Percentiles rank a stretch among this genome's conserved stretches.
Evolutionary conservation across 2,888 invertebrate species (phyloP).

Genomic region (Morpho achilles): DNA sequence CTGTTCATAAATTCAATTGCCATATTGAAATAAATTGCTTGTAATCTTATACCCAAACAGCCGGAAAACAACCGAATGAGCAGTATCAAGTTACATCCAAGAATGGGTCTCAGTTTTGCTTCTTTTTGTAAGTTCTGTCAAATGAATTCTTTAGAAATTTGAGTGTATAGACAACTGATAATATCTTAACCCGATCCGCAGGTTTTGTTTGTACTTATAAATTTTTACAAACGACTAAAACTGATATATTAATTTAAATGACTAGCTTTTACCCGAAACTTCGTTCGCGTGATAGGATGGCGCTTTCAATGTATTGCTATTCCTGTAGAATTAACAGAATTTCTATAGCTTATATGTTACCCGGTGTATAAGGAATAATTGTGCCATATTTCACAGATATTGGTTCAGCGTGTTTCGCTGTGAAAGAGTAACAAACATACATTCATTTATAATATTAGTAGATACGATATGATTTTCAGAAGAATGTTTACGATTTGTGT

Average conservation of each 20-base stretch:
- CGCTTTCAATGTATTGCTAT: too few species aligned
- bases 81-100: constrained; percentile 69
- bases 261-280: constrained; percentile 21
- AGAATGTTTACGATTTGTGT: constrained; percentile 40
- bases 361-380: too few species aligned
- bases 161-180: constrained; percentile 41
- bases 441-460: too few species aligned
- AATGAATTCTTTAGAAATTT: constrained; percentile 45
- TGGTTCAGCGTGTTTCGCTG: too few species aligned
- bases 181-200: constrained; percentile 27
- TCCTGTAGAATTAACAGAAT: too few species aligned
- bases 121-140: constrained; percentile 51
- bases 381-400: too few species aligned
- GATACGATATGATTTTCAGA: constrained; percentile 39
- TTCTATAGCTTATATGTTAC: too few species aligned
- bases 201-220: constrained; percentile 29
- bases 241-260: constrained; percentile 49
- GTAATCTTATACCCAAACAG: constrained; percentile 78
- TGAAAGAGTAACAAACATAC: too few species aligned
- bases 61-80: constrained; percentile 74
- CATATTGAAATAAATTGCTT: constrained; percentile 75
- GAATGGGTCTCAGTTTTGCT: constrained; percentile 54
- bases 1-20: constrained; percentile 69
- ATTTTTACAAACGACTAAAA: constrained; percentile 28
- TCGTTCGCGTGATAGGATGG: too few species aligned